Base-by-base conservation (phyloP, 2,113 vertebrate genomes). In the Cryptomyrus ogoouensis region DNA sequence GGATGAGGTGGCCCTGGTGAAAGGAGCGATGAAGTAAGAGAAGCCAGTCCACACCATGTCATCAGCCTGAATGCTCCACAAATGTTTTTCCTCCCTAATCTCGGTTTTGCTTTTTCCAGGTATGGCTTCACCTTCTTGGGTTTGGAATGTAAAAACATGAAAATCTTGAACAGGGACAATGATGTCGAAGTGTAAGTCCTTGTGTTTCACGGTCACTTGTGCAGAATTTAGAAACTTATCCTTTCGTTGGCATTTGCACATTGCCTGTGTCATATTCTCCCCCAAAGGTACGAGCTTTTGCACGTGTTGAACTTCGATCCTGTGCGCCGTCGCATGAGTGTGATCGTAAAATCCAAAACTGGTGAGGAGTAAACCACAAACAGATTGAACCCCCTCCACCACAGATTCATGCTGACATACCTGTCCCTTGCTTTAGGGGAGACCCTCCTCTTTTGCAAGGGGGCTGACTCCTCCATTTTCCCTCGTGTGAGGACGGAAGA, bases 91-190 rank as follows among this genome's bases (percentile, higher is more conserved):
- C 24, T 39, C 12, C 15, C 39, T 24, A 50, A 58, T 27, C 92
- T 94, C 90, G 95, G 92, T 95, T 95, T 94, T 92, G 95, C 91
- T 92, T 7, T 91, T 93, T 92, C 95, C 94, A 99, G 98, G 96
- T 97, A 97, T 89, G 98, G 98, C 93, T 99, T 98, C 94, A 97
- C 97, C 90, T 99, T 98, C 95, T 95, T 99, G 92, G 98, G 98
- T 91, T 95, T 96, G 74, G 96, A 96, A 93, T 97, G 97, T 3
- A 95, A 97, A 94, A 94, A 90, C 90, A 97, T 99, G 97, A 98
- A 95, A 96, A 94, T 99, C 92, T 94, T 94, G 89, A 99, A 98
- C 95, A 96, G 97, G 94, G 95, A 96, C 91, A 97, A 97, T 88
- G 96, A 97, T 90, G 92, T 97, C 70, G 98, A 99, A 95, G 95